Evolutionary conservation across 2,888 invertebrate species (phyloP), one percentile per base, ranked within the genome.

Genomic region (Lycocerus yunnanus): DNA sequence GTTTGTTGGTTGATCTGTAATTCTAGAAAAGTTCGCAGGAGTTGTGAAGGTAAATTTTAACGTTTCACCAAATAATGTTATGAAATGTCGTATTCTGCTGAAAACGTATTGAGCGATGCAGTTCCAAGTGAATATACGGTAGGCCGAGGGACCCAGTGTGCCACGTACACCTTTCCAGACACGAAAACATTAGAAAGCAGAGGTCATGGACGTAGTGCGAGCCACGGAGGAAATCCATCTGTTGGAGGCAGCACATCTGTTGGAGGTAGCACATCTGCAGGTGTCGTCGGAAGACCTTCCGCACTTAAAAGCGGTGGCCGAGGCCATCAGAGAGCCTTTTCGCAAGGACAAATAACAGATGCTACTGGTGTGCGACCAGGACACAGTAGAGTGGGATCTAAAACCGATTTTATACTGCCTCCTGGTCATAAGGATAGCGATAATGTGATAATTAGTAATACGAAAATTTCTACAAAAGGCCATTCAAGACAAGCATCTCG

Each of bases 401-500:
- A 94, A 85, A 96, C 96, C 1, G 96, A 96, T 84, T 96, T 96
- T 84, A 96, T 95, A 80, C 88, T 96, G 75, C 96, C 96, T 0
- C 94, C 95, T 0, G 95, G 95, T 0, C 95, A 96, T 86, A 92
- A 95, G 80, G 95, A 95, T 78, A 88, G 89, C 27, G 85, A 84
- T 73, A 79, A 78, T 73, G 77, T 69, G 72, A 80, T 73, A 77
- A 84, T 74, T 76, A 83, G 70, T 76, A 81, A 71, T 58, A 89
- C 88, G 82, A 85, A 90, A 80, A 82, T 87, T 83, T 88, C 89
- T 2, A 89, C 88, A 60, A 90, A 90, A 72, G 92, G 94, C 2
- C 95, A 95, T 87, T 94, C 95, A 5, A 91, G 96, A n/a, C 95
- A 95, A 86, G 95, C 95, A 1, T 95, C 95, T 13, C 92, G 95